Conservation (phyloP, 2,888 invertebrate species). For the Drosophila ochracea region DNA sequence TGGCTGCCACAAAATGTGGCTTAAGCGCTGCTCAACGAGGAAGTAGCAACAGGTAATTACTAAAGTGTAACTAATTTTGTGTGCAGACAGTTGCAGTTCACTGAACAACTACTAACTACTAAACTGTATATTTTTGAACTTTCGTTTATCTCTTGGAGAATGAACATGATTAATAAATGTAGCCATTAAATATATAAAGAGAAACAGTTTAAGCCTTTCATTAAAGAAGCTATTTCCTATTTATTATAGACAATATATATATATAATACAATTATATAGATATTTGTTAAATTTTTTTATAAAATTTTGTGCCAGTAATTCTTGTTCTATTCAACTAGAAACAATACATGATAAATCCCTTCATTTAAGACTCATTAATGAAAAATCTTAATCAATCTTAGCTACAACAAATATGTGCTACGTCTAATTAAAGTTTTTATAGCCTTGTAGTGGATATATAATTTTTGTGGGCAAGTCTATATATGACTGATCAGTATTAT, state of each 20-base stretch:
- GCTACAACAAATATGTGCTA: neutral
- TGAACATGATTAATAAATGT: neutral
- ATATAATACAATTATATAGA: neutral
- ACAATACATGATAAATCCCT: too few relatives aligned
- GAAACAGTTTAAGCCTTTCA: neutral
- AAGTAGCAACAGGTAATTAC: neutral
- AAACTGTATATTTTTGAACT: too few relatives aligned
- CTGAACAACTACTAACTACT: neutral
- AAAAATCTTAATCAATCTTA: neutral
- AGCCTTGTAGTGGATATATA: neutral
- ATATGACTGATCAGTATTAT: neutral
- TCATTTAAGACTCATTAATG: neutral
- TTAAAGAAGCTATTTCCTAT: too few relatives aligned
- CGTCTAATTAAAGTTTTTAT: accelerated
- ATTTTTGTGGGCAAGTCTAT: neutral
- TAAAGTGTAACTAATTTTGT: constrained; percentile 15
- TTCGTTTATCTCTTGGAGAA: too few relatives aligned
- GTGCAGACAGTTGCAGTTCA: constrained; percentile 6
- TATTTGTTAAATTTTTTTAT: neutral
- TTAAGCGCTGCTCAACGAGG: constrained; percentile 11
- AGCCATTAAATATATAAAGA: neutral
- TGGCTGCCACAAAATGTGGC: constrained; percentile 28
- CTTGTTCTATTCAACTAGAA: too few relatives aligned
- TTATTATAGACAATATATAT: too few relatives aligned
- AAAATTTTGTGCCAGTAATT: too few relatives aligned